A percentile compares a stretch with the other conserved stretches of the same genome.
Conservation (phyloP, 1,140 invertebrate species). For the Protaetia brevitarsis region DNA sequence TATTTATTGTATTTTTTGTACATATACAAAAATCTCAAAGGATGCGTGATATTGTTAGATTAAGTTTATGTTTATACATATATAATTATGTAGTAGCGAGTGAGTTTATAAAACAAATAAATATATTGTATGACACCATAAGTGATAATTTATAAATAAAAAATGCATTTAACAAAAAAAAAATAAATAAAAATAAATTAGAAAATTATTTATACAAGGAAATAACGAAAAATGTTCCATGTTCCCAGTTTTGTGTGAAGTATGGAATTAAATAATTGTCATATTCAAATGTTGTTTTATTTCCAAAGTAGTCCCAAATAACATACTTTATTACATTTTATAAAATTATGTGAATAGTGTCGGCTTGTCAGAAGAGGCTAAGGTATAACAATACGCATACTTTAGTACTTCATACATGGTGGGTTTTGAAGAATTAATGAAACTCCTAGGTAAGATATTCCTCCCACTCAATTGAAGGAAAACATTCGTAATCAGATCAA, state of each 20-base stretch:
- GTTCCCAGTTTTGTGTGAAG: conserved; percentile 29
- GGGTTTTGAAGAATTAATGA: too few species aligned
- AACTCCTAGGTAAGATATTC: too few species aligned
- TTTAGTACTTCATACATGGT: too few species aligned
- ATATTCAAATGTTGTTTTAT: background rate
- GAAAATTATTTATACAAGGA: conserved; percentile 10
- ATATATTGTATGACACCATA: conserved; percentile 20
- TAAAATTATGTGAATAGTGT: too few species aligned
- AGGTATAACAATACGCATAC: too few species aligned
- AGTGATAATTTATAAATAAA: conserved; percentile 39
- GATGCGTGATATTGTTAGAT: conserved; percentile 37
- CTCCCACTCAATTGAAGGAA: too few species aligned
- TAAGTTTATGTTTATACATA: too few species aligned
- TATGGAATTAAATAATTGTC: conserved; percentile 34
- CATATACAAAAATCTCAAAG: conserved; percentile 28
- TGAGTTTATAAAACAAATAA: conserved; percentile 23
- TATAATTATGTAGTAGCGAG: background rate
- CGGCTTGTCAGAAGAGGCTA: too few species aligned
- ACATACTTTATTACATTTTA: conserved; percentile 18
- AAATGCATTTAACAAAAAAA: conserved; percentile 29
- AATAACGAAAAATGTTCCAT: conserved; percentile 39
- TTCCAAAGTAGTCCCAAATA: background rate
- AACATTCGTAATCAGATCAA: too few species aligned
- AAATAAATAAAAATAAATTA: conserved; percentile 28
- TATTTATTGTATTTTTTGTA: conserved; percentile 39